Conservation (phyloP, 30 jellyfish, hydroid and myxozoan genomes). For the Aurelia aurita region DNA sequence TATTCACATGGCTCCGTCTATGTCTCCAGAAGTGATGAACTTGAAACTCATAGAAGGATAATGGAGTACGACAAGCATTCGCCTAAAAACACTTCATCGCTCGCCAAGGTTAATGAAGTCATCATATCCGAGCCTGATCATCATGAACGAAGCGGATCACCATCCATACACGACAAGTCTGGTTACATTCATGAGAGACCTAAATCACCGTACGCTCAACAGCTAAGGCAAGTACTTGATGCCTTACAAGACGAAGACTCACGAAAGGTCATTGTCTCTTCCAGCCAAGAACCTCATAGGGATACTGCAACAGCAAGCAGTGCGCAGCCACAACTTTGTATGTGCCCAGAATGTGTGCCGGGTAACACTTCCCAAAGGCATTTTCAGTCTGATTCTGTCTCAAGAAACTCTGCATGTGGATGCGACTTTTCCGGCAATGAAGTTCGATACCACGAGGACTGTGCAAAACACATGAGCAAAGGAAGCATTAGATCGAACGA, state of each 20-base stretch:
- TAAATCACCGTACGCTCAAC: constrained; percentile 95
- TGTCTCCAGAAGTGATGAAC: constrained; percentile 47
- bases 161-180: constrained; percentile 26
- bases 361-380: constrained; percentile 53
- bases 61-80: constrained; percentile 49
- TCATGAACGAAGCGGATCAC: constrained; percentile 46
- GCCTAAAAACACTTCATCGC: background rate
- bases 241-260: constrained; percentile 95
- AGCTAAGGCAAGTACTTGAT: constrained; percentile 93
- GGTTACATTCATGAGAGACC: constrained; percentile 68
- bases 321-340: constrained; percentile 54
- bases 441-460: constrained; percentile 61
- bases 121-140: constrained; percentile 21
- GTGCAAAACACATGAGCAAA: constrained; percentile 48
- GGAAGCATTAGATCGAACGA: constrained; percentile 17
- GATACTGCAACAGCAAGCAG: constrained; percentile 16
- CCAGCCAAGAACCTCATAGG: constrained; percentile 46
- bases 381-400: constrained; percentile 40
- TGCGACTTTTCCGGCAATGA: constrained; percentile 55
- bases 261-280: constrained; percentile 27
- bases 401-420: constrained; percentile 49
- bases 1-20: constrained; percentile 36
- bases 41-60: constrained; percentile 41
- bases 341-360: constrained; percentile 79
- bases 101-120: constrained; percentile 35